Percentiles rank a stretch among this genome's conserved stretches.
These are phyloP conservation scores for Tetranychus piercei DNA, from an alignment of 2,888 invertebrate species.

Conservation along the genomic window DNA sequence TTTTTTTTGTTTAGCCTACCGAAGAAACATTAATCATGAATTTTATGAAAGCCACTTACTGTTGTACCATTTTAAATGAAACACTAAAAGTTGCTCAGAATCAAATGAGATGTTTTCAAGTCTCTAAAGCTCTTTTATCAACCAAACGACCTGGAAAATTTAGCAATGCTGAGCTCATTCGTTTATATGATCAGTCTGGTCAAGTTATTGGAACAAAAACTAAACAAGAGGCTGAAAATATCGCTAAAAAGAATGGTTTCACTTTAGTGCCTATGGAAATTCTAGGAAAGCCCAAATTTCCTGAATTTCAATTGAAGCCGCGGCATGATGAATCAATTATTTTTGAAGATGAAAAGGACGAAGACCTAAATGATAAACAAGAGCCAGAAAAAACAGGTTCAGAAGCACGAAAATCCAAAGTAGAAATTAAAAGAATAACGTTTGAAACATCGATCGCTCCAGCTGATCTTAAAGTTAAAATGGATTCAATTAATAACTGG, in stretches of 20 bases:
- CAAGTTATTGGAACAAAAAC: neutral
- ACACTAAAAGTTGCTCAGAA: too few species aligned
- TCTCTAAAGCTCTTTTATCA: neutral
- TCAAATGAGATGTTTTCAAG: neutral
- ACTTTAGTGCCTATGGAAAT: neutral
- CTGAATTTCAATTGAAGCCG: neutral
- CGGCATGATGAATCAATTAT: neutral
- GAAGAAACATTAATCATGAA: too few species aligned
- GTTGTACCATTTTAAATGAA: too few species aligned
- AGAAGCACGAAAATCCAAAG: neutral
- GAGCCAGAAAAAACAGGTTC: neutral
- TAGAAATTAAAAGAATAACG: neutral
- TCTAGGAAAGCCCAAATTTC: neutral
- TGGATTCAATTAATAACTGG: neutral
- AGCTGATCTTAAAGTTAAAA: neutral
- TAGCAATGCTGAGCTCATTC: neutral
- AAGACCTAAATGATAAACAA: neutral
- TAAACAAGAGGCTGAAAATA: neutral
- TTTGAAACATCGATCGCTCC: neutral
- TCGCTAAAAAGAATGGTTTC: neutral
- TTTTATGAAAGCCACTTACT: too few species aligned
- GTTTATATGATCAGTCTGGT: neutral
- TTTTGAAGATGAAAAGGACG: neutral
- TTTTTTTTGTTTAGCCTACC: too few species aligned
- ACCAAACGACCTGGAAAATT: neutral